phyloP scores from a whole-genome alignment of 2,113 vertebrate genomes.

The Cyprinodon tularosa region DNA sequence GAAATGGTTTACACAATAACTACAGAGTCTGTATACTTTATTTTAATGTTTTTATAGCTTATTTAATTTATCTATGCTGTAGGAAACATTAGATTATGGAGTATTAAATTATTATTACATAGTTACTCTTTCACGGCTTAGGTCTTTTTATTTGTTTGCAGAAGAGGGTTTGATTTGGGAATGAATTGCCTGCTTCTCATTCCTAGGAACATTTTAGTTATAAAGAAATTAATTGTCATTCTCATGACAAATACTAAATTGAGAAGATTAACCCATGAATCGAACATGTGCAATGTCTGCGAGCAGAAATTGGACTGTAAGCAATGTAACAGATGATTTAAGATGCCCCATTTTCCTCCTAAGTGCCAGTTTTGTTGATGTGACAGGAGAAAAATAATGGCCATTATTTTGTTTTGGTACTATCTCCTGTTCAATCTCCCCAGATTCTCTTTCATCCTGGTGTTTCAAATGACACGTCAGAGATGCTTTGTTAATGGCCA shows the following conservation, averaged over 20 bases:
- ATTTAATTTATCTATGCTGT: neutral
- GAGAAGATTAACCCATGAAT: slow-evolving; percentile 29
- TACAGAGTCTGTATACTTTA: neutral
- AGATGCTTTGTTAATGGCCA: slow-evolving; percentile 58
- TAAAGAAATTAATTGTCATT: slow-evolving; percentile 46
- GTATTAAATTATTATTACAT: slow-evolving; percentile 1
- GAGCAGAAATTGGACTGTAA: slow-evolving; percentile 48
- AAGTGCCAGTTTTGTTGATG: slow-evolving; percentile 35
- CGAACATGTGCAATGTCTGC: slow-evolving; percentile 28
- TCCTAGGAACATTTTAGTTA: slow-evolving; percentile 38
- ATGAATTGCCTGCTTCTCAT: slow-evolving; percentile 38
- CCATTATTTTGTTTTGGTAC: slow-evolving; percentile 51
- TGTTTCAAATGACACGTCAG: slow-evolving; percentile 52
- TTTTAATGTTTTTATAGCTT: neutral
- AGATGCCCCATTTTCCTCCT: slow-evolving; percentile 32
- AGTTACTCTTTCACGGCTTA: neutral
- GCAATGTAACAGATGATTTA: slow-evolving; percentile 46
- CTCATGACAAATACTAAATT: slow-evolving; percentile 51
- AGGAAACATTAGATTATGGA: neutral
- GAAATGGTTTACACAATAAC: neutral
- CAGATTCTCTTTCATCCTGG: slow-evolving; percentile 47
- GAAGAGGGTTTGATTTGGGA: slow-evolving; percentile 40
- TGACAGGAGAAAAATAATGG: slow-evolving; percentile 40
- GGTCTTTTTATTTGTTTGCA: slow-evolving; percentile 1
- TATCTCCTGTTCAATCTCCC: slow-evolving; percentile 41